phyloP scores from a whole-genome alignment of 2,888 invertebrate species.

The Andrena bicolor region DNA sequence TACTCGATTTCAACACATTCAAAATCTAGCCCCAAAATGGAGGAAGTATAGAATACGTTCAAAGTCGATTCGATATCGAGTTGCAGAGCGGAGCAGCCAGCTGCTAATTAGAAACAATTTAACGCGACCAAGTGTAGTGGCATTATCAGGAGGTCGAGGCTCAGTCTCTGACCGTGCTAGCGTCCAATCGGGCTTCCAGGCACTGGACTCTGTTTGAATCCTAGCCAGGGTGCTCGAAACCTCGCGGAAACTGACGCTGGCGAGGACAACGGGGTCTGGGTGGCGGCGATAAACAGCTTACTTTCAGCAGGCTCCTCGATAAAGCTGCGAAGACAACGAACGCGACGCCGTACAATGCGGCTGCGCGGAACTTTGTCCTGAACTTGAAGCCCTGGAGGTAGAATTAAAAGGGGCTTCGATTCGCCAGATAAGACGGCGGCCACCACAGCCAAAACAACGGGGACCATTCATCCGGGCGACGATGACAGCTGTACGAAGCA shows the following conservation, averaged over 20 bases:
- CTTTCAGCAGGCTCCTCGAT: slow-evolving; percentile 76
- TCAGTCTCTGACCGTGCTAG: neutral
- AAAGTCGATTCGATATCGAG: neutral
- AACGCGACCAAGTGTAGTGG: slow-evolving; percentile 35
- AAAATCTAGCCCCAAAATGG: no score
- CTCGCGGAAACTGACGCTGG: slow-evolving; percentile 43
- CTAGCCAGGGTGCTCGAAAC: slow-evolving; percentile 27
- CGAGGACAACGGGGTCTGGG: slow-evolving; percentile 62
- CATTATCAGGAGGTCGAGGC: slow-evolving; percentile 32
- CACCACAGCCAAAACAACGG: slow-evolving; percentile 36
- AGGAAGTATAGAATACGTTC: no score
- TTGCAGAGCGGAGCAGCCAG: neutral
- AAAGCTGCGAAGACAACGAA: slow-evolving; percentile 77
- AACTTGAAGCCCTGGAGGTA: slow-evolving; percentile 21
- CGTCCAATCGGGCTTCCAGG: slow-evolving; percentile 9
- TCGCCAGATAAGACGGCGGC: slow-evolving; percentile 46
- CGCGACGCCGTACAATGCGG: slow-evolving; percentile 42
- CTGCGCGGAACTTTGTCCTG: slow-evolving; percentile 56
- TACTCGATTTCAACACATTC: no score
- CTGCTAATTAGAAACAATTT: slow-evolving; percentile 42
- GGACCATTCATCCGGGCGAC: slow-evolving; percentile 37
- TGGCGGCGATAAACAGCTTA: slow-evolving; percentile 82
- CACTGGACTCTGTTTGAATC: slow-evolving; percentile 40
- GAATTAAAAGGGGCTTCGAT: slow-evolving; percentile 58
- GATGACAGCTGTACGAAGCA: slow-evolving; percentile 64